phyloP scores from a whole-genome alignment of 2,797 vertebrate genomes.

The Sebastolobus alascanus region DNA sequence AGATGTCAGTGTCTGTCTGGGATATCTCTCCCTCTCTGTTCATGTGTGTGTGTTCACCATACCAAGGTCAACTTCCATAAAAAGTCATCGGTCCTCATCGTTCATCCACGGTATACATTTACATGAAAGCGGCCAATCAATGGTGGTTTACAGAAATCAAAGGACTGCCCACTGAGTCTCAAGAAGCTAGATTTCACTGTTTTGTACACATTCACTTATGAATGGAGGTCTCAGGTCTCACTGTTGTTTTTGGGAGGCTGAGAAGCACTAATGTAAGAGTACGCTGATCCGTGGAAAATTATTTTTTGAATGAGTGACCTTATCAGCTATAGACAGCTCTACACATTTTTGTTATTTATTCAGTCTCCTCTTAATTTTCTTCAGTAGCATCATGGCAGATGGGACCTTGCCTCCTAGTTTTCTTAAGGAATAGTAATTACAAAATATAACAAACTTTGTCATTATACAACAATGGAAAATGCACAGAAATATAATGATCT shows the following conservation, averaged over 20 bases:
- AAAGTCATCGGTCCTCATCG: constrained; percentile 27
- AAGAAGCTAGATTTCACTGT: constrained; percentile 25
- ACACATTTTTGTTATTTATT: constrained; percentile 24
- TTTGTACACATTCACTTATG: constrained; percentile 14
- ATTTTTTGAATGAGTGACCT: constrained; percentile 35
- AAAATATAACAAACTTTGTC: background rate
- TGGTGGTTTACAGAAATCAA: constrained; percentile 28
- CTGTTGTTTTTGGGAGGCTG: constrained; percentile 8
- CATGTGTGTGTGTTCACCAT: constrained; percentile 19
- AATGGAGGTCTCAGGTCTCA: background rate
- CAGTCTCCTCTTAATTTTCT: constrained; percentile 10
- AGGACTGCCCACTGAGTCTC: constrained; percentile 16
- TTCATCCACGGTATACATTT: constrained; percentile 15
- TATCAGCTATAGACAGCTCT: constrained; percentile 16
- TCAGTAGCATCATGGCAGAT: background rate
- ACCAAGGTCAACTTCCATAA: constrained; percentile 36
- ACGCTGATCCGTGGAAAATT: constrained; percentile 17
- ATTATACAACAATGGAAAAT: background rate
- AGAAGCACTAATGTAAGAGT: constrained; percentile 18
- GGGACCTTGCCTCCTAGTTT: background rate
- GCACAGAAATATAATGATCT: background rate
- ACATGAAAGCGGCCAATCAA: constrained; percentile 23
- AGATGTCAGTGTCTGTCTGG: constrained; percentile 75
- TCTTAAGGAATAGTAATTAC: background rate
- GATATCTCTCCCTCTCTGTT: constrained; percentile 37